phyloP scores from a whole-genome alignment of 2,797 vertebrate species.

The Mastacembelus armatus region DNA sequence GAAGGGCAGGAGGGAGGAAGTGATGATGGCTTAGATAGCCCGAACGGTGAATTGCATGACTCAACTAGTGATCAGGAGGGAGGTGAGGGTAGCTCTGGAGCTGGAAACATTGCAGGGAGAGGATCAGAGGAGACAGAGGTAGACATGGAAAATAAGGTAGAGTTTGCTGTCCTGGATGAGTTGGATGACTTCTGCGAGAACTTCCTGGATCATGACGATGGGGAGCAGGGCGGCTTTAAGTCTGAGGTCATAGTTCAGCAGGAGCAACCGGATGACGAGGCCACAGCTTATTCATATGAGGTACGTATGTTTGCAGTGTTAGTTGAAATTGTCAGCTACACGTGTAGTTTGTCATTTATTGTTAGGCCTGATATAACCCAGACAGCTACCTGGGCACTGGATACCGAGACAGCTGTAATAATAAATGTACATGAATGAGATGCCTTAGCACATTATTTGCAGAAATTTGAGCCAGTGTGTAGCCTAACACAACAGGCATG shows the following conservation, averaged over 20 bases:
- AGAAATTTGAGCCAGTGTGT: too few species aligned
- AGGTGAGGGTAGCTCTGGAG: conserved; percentile 81
- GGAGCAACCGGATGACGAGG: conserved; percentile 91
- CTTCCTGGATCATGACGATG: conserved; percentile 92
- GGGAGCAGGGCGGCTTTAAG: conserved; percentile 91
- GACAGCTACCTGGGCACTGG: too few species aligned
- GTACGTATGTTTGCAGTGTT: conserved; percentile 80
- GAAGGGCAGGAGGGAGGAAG: conserved; percentile 85
- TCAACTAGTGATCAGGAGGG: conserved; percentile 81
- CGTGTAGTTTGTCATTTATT: background rate
- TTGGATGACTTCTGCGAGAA: conserved; percentile 97
- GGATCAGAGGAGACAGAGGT: conserved; percentile 87
- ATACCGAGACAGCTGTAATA: too few species aligned
- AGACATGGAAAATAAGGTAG: conserved; percentile 97
- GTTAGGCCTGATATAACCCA: background rate
- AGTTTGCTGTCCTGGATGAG: conserved; percentile 98
- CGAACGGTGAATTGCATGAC: conserved; percentile 92
- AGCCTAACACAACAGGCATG: too few species aligned
- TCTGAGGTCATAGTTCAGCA: conserved; percentile 94
- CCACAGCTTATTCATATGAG: conserved; percentile 91
- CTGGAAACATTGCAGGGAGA: conserved; percentile 71
- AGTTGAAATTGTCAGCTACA: background rate
- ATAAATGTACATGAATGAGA: too few species aligned
- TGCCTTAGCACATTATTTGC: too few species aligned
- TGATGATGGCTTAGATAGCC: conserved; percentile 81